phyloP scores from a whole-genome alignment of 2,888 invertebrate species.

The Patella depressa region DNA sequence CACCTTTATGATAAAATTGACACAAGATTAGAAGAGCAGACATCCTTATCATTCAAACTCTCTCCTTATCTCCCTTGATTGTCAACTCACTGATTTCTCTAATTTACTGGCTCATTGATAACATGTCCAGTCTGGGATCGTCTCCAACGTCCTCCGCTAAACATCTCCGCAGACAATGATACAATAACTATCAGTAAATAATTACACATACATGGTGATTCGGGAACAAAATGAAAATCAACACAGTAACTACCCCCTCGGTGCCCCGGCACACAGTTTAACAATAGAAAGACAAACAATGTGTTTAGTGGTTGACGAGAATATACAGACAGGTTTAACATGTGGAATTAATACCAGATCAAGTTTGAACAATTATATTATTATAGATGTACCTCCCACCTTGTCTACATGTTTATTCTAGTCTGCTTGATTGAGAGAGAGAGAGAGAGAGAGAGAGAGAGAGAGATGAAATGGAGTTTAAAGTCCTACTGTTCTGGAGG shows the following conservation, averaged over 20 bases:
- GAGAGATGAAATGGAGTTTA: too few relatives aligned
- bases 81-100: background rate
- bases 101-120: constrained; percentile 9
- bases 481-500: too few relatives aligned
- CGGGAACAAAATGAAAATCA: background rate
- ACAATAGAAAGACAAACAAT: constrained; percentile 1
- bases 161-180: background rate
- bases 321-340: too few relatives aligned
- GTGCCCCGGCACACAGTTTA: background rate
- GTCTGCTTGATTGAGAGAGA: too few relatives aligned
- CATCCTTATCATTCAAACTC: background rate
- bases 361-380: too few relatives aligned
- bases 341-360: too few relatives aligned
- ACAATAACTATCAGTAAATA: background rate
- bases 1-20: constrained; percentile 11
- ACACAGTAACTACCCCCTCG: background rate
- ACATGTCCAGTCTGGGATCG: background rate
- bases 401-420: too few relatives aligned
- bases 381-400: too few relatives aligned
- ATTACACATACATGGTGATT: background rate
- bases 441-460: too few relatives aligned
- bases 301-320: background rate
- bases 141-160: too few relatives aligned
- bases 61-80: constrained; percentile 2
- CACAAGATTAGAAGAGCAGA: background rate